Base-by-base conservation (phyloP, 2,113 vertebrate species). In the Ceyx margarethae region DNA sequence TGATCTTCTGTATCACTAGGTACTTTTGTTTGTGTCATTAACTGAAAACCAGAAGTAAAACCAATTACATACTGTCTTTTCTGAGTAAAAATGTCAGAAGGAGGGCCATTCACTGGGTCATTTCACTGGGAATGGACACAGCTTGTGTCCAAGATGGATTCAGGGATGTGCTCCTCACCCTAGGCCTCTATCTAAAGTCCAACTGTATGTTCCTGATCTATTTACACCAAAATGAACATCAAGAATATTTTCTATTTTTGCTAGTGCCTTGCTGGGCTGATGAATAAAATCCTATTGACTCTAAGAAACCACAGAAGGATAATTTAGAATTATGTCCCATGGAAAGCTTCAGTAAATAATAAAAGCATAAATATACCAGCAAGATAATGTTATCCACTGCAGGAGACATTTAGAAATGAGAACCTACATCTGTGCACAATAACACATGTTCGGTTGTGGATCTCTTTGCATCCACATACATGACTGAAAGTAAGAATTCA, bases 321-420 rank as follows among this genome's bases (percentile, higher is more conserved):
- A 89, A 94, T 87, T 93, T 72, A 96, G 89, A 94, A 85, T 91
- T 60, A 92, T 71, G n/a, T 93, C 75, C 75, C 79, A 42, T 10
- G 16, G 79, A 96, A 95, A 94, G 87, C 72, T 73, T 80, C 84
- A 80, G 91, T 95, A 96, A 96, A 94, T 94, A 93, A 95, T 67
- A 94, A 93, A 93, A 96, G 16, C 87, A 95, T 92, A 94, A 95
- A 92, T 95, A 95, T 71, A 91, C 48, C 22, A 29, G 89, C 89
- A 91, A 94, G 91, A 56, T 87, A 77, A 81, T 53, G 91, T 46
- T 95, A 85, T 9, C 95, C 92, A 93, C 95, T 75, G 89, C 15
- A 3, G 85, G 94, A 94, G 81, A 89, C 67, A 26, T 87, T 91
- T 40, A 83, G 92, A 92, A 94, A 95, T 61, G 85, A 95, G 85